phyloP scores from a whole-genome alignment of 2,888 invertebrate species.

The Melanargia galathea region DNA sequence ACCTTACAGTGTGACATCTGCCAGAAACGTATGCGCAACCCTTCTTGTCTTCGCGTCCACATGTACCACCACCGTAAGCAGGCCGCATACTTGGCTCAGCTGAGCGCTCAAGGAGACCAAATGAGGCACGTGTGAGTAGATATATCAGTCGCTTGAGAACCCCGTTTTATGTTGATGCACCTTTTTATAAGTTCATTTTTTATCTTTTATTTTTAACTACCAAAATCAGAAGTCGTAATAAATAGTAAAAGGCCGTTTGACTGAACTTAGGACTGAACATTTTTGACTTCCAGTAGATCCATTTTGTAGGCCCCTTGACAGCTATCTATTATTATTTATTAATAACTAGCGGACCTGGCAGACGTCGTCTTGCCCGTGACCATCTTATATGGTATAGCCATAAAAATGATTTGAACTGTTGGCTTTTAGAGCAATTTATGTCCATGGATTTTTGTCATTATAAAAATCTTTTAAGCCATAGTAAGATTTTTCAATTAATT shows the following conservation, averaged over 20 bases:
- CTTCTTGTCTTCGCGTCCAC: constrained; percentile 84
- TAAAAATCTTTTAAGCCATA: too few species aligned
- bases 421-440: too few species aligned
- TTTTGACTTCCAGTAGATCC: too few species aligned
- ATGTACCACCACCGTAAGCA: constrained; percentile 86
- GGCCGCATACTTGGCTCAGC: constrained; percentile 72
- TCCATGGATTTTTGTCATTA: too few species aligned
- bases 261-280: too few species aligned
- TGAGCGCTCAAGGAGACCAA: constrained; percentile 62
- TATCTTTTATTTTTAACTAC: not conserved
- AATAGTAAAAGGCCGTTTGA: not conserved
- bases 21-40: constrained; percentile 85
- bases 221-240: not conserved
- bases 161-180: constrained; percentile 16
- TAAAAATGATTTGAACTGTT: too few species aligned
- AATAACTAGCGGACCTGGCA: too few species aligned
- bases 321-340: too few species aligned
- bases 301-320: too few species aligned
- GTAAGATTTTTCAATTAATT: too few species aligned
- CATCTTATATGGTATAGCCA: too few species aligned
- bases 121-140: constrained; percentile 58
- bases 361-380: too few species aligned
- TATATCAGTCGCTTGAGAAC: constrained; percentile 5
- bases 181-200: constrained; percentile 6
- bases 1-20: constrained; percentile 86